phyloP scores from a whole-genome alignment of 2,113 vertebrate genomes.

The Abramis brama region DNA sequence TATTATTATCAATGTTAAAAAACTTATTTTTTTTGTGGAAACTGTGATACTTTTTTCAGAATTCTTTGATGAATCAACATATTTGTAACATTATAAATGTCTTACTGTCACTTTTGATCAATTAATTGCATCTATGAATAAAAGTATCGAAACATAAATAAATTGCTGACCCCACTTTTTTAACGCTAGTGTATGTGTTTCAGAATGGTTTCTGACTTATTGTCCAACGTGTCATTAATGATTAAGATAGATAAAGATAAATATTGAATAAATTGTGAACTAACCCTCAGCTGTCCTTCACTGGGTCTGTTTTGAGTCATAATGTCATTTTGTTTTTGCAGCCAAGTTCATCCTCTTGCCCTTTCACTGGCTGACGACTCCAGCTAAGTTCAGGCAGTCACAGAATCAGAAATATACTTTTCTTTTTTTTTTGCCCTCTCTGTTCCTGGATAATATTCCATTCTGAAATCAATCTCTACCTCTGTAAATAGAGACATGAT shows the following conservation, averaged over 20 bases:
- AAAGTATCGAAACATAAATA: background rate
- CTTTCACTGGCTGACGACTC: background rate
- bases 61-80: background rate
- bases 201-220: background rate
- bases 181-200: background rate
- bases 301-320: slow-evolving; percentile 1
- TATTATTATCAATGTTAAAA: background rate
- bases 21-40: background rate
- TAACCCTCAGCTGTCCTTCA: background rate
- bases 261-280: background rate
- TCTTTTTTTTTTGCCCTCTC: background rate
- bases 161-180: background rate
- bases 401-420: background rate
- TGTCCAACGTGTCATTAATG: background rate
- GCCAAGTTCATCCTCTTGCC: background rate
- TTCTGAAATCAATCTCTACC: slow-evolving; percentile 35
- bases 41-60: background rate
- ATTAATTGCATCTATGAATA: background rate
- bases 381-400: background rate
- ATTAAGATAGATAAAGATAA: background rate
- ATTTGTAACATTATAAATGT: background rate
- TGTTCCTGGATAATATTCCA: slow-evolving; percentile 9
- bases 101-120: background rate
- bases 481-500: slow-evolving; percentile 48
- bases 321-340: background rate